Percentiles rank a stretch among this genome's conserved stretches.
phyloP scores from a whole-genome alignment of 2,888 invertebrate genomes.

The Folsomia manolachei region DNA sequence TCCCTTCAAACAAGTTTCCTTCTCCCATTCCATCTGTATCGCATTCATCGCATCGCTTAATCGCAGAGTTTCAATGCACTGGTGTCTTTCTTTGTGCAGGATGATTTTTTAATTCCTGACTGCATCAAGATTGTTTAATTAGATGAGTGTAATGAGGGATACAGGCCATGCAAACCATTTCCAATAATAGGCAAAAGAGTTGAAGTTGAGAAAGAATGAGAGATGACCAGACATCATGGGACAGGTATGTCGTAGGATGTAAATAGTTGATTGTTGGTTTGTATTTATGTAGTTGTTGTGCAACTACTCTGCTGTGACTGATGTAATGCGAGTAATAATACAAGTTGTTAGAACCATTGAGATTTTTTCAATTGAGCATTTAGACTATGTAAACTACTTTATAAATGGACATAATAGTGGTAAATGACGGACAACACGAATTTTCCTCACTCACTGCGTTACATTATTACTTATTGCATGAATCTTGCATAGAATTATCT shows the following conservation, averaged over 20 bases:
- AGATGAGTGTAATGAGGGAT: conserved; percentile 6
- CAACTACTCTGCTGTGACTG: conserved; percentile 37
- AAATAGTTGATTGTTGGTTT: no score
- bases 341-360: conserved; percentile 24
- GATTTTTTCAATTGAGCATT: conserved; percentile 39
- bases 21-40: neutral
- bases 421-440: conserved; percentile 6
- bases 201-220: neutral
- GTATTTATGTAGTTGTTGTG: conserved; percentile 25
- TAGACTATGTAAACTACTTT: conserved; percentile 40
- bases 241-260: no score
- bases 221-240: neutral
- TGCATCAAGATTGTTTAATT: conserved; percentile 16
- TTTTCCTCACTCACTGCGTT: neutral
- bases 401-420: conserved; percentile 30
- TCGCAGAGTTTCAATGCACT: no score
- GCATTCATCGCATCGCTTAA: neutral
- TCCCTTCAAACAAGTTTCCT: conserved; percentile 8
- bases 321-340: conserved; percentile 32
- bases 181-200: conserved; percentile 16
- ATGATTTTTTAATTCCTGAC: neutral
- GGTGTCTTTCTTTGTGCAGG: neutral
- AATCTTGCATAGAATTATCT: conserved; percentile 15
- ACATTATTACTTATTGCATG: neutral
- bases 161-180: no score